Base-by-base conservation (phyloP, 2,888 invertebrate species). In the Drosophila hamatofila region DNA sequence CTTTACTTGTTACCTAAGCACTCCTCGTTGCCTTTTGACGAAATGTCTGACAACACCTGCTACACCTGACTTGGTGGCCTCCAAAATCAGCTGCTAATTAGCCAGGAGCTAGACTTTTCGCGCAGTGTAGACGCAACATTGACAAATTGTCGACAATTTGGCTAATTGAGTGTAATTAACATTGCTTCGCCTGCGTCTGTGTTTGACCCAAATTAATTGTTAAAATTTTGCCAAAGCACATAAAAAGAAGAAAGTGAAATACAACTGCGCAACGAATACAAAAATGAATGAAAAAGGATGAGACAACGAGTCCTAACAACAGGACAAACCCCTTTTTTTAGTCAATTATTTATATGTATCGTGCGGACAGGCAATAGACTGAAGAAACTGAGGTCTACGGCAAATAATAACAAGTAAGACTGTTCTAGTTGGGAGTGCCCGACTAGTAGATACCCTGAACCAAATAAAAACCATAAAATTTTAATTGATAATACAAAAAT, bases 161-260 rank as follows among this genome's bases (percentile, higher is more conserved):
- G 77, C 76, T 88, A 86, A 86, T 86, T 86, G 87, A 88, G 73
- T 74, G 82, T 78, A 86, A 86, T 88, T 88, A 86, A 71, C 85
- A 86, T 83, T 79, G 54, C 62, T 41, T 46, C 46, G 46, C 18
- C 55, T 44, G 60, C 42, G 25, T 52, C 74, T 75, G 72, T 42
- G 51, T 78, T 72, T 78, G 75, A 78, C 79, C 78, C 75, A 78
- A 84, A 87, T 83, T 88, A 88, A 86, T 88, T 86, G 83, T 75
- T 62, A 68, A 75, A 74, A 73, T 74, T 85, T 69, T 62, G 78
- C 30, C 60, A 52, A 57, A 62, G 51, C 59, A 72, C 69, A 70
- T 58, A 46, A 66, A 49, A 72, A 39, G 54, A 75, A 74, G 52
- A 49, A 76, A 66, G 48, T 41, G 64, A 48, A 68, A 63, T 55